Evolutionary conservation across 2,888 invertebrate species (phyloP), one percentile per base, ranked within the genome.

Genomic region (Caenorhabditis becei): DNA sequence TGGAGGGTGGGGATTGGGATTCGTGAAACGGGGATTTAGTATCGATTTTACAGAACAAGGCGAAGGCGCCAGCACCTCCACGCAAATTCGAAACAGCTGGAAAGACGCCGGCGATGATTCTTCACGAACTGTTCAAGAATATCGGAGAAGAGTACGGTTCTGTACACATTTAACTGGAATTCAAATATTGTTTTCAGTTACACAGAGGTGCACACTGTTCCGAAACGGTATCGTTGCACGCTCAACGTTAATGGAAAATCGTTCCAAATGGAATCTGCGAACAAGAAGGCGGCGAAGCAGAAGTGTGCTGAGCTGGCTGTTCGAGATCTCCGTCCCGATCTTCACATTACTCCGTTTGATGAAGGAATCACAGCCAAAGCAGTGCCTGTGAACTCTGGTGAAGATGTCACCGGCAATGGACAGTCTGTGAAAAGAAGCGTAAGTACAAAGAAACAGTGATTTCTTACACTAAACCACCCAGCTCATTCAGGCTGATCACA

Each of bases 221-320:
- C 77, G 14, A 83, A 83, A 49, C 59, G 26, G 3, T 85, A 77
- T 26, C 69, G 72, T 3, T 83, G 83, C 58, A 75, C 58, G 0
- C 51, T 85, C 2, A 72, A 69, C 2, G 67, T 83, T 23, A 35
- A 72, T 3, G 80, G 77, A 1, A 23, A 53, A 4, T 11, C 56
- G 4, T 83, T 77, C 32, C 32, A 69, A 35, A 79, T 71, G 70
- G 83, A 82, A 1, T 78, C 78, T 24, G 24, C 32, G 10, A 80
- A 75, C 69, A 85, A 85, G 53, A 85, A 85, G 47, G 58, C 66
- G 1, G 80, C 85, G 8, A 85, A 85, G 35, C 85, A 80, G 14
- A 80, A 80, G 37, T 80, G 80, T 23, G 72, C 85, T 0, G 85
- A 85, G 23, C 14, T 77, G 0, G 80, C 59, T 2, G 24, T 85